phyloP scores from a whole-genome alignment of 2,797 vertebrate species.

The Jordanella pulchra region DNA sequence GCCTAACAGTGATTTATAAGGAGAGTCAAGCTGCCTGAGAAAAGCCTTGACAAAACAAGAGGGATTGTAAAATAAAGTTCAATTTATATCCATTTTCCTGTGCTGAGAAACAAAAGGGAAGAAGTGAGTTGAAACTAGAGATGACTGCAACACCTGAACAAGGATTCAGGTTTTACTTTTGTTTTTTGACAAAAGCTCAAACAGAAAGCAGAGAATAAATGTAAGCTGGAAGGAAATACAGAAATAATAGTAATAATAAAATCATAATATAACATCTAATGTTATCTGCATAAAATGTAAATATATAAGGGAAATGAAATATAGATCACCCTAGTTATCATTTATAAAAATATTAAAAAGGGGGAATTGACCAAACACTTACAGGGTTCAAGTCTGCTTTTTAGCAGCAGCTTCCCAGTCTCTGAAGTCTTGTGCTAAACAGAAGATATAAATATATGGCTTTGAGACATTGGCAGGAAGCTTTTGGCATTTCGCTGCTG shows the following conservation, averaged over 20 bases:
- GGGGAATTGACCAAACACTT: background rate
- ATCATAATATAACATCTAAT: too few relatives aligned
- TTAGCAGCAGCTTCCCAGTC: constrained; percentile 20
- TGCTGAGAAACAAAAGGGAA: constrained; percentile 32
- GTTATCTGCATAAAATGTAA: background rate
- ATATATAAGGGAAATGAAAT: background rate
- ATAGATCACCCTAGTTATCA: background rate
- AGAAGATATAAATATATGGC: background rate
- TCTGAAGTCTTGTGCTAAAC: constrained; percentile 2
- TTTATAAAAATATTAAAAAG: background rate
- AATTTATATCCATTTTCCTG: constrained; percentile 26
- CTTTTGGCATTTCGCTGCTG: constrained; percentile 27
- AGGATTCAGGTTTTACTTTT: background rate
- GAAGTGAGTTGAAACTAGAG: constrained; percentile 20
- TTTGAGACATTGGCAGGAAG: constrained; percentile 9
- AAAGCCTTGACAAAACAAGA: constrained; percentile 31
- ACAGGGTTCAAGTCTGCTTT: background rate
- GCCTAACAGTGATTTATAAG: constrained; percentile 16
- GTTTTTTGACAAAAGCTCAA: too few relatives aligned
- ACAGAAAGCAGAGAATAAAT: too few relatives aligned
- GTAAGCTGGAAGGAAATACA: too few relatives aligned
- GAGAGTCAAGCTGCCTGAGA: constrained; percentile 24
- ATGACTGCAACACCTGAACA: background rate
- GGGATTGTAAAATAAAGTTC: constrained; percentile 3
- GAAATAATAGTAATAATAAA: too few relatives aligned